Conservation (phyloP, 2,113 vertebrate genomes). For the Choloepus hoffmanni region DNA sequence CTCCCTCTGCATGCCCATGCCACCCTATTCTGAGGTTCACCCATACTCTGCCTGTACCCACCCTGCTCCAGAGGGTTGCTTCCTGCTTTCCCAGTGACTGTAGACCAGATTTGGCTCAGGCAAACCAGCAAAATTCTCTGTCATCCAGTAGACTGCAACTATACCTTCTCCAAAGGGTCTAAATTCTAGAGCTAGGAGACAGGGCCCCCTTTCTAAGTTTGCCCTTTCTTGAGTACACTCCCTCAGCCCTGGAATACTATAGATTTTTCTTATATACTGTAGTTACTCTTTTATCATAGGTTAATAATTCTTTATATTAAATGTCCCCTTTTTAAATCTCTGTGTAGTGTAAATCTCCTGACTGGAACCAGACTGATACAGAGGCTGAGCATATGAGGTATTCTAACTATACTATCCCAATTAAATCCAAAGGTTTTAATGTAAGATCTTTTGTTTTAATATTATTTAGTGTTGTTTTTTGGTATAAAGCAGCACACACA, state of each 20-base stretch:
- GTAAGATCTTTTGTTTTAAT: not conserved
- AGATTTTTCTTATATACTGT: not conserved
- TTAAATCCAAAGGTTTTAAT: not conserved
- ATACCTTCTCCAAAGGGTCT: not conserved
- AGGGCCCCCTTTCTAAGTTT: not conserved
- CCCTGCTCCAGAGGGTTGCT: not conserved
- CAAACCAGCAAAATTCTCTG: not conserved
- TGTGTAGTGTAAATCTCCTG: not conserved
- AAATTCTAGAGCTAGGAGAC: not conserved
- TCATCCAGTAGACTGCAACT: not conserved
- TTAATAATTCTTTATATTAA: not conserved
- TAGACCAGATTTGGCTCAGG: not conserved
- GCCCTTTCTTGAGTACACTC: not conserved
- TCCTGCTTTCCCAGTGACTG: not conserved
- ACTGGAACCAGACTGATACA: not conserved
- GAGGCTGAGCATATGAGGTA: not conserved
- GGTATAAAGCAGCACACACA: not conserved
- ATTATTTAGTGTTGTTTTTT: not conserved
- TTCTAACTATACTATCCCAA: constrained; percentile 3
- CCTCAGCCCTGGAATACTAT: not conserved
- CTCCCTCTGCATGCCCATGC: not conserved
- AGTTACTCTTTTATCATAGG: not conserved
- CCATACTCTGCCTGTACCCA: not conserved
- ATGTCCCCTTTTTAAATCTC: not conserved
- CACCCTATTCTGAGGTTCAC: not conserved